Evolutionary conservation across 2,888 invertebrate genomes (phyloP), one percentile per base, ranked within the genome.

Genomic region (Lissonota sp.): DNA sequence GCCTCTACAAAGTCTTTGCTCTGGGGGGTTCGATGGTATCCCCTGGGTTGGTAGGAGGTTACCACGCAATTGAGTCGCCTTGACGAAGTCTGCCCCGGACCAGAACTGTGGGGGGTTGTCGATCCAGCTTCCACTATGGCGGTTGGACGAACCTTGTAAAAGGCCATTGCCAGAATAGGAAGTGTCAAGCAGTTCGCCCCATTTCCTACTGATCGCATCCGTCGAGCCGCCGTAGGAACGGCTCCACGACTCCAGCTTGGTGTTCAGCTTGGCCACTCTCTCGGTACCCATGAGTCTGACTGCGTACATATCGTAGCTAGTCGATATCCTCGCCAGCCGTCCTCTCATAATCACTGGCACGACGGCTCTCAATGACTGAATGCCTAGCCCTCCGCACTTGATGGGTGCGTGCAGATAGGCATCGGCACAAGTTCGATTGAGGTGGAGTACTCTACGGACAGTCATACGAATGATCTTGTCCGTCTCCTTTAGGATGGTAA

Each of bases 21-120:
- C 63, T 0, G 63, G 46, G 4, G 46, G 63, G 7, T 46, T 63
- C 4, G 39, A 55, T 0, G 87, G 86, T 6, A 88, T 85, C 0
- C 87, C 88, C 49, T 60, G 80, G 0, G 86, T 85, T 0, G 88
- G 86, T 0, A 90, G 76, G 5, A 87, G 80, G 70, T 87, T 87
- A 0, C 84, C 86, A 3, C 87, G 60, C 0, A 89, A 83, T 62
- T 88, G 87, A 0, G 88, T 62, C 0, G 89, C 87, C 6, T 80
- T 62, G 1, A 87, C 83, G 55, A 83, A 88, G 44, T 90, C 88
- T 0, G 79, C 42, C 0, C 87, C 86, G 0, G 84, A 73, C 88
- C 88, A 88, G 10, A 79, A 86, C 0, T 40, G 5, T 0, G 89
- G 88, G 7, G 83, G 79, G 6, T 84, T 84, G 14, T 49, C 51